Percentiles rank a stretch among this genome's conserved stretches.
Evolutionary conservation across 2,888 invertebrate genomes (phyloP).

Genomic region (Lampropteryx suffumata): DNA sequence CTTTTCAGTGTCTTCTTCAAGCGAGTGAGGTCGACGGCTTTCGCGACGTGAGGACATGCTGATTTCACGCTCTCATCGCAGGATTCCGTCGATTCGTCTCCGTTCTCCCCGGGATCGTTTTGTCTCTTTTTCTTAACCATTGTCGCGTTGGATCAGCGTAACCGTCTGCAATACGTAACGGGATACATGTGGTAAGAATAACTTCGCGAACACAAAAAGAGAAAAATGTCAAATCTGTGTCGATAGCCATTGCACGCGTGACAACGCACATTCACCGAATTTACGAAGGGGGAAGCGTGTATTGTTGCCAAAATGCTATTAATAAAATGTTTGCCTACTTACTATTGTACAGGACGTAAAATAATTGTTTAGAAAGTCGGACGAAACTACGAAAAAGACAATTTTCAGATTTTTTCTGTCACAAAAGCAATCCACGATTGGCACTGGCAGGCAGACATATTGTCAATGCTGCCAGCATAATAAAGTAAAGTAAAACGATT

Average conservation of each 20-base stretch:
- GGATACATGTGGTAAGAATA: conserved; percentile 80
- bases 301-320: conserved; percentile 36
- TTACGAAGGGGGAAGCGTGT: conserved; percentile 31
- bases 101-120: conserved; percentile 84
- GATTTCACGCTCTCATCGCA: conserved; percentile 86
- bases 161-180: conserved; percentile 76
- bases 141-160: conserved; percentile 61
- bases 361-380: conserved; percentile 44
- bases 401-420: conserved; percentile 60
- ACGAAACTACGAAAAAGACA: conserved; percentile 49
- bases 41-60: conserved; percentile 87
- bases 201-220: conserved; percentile 77
- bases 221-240: conserved; percentile 80
- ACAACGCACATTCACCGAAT: conserved; percentile 75
- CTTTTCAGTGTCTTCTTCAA: conserved; percentile 83
- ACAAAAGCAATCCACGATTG: conserved; percentile 69
- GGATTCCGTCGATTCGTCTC: conserved; percentile 87
- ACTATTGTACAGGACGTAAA: conserved; percentile 67
- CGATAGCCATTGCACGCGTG: conserved; percentile 81
- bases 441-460: conserved; percentile 76
- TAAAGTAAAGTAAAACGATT: no score
- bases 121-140: conserved; percentile 91
- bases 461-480: conserved; percentile 63
- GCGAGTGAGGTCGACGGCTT: conserved; percentile 85
- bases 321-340: conserved; percentile 56